Percentiles rank a stretch among this genome's conserved stretches.
These are phyloP conservation scores for Capitulum mitella DNA, from an alignment of 2,888 invertebrate genomes.

Conservation along the genomic window DNA sequence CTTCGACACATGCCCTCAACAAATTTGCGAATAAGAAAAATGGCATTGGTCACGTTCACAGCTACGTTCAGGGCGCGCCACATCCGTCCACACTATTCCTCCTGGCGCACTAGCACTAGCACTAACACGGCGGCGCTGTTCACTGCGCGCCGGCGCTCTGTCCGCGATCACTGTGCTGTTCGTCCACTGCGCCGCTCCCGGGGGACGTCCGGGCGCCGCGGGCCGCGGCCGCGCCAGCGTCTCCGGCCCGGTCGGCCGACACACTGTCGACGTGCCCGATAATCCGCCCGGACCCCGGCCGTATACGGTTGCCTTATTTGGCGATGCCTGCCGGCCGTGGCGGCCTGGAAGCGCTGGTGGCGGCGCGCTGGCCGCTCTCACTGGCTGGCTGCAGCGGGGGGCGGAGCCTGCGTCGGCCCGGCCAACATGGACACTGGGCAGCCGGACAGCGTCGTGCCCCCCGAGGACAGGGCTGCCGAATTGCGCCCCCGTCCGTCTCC, in stretches of 20 bases:
- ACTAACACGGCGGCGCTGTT: background rate
- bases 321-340: background rate
- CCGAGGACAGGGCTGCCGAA: too few species aligned
- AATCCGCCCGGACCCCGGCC: background rate
- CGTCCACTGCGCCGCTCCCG: too few species aligned
- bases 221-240: background rate
- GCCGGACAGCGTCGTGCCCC: too few species aligned
- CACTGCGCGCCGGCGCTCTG: background rate
- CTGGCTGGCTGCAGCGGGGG: constrained; percentile 2
- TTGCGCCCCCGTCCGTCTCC: too few species aligned
- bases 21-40: too few species aligned
- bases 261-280: background rate
- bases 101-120: too few species aligned
- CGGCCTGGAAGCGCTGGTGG: background rate
- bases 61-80: too few species aligned
- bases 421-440: background rate
- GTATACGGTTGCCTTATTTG: background rate
- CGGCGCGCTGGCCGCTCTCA: too few species aligned
- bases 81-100: too few species aligned
- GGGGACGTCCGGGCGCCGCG: background rate
- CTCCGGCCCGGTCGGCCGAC: background rate
- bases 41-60: too few species aligned
- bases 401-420: background rate
- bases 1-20: too few species aligned
- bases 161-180: background rate